Base-by-base conservation (phyloP, 2,888 invertebrate species). In the Drosophila mimica region DNA sequence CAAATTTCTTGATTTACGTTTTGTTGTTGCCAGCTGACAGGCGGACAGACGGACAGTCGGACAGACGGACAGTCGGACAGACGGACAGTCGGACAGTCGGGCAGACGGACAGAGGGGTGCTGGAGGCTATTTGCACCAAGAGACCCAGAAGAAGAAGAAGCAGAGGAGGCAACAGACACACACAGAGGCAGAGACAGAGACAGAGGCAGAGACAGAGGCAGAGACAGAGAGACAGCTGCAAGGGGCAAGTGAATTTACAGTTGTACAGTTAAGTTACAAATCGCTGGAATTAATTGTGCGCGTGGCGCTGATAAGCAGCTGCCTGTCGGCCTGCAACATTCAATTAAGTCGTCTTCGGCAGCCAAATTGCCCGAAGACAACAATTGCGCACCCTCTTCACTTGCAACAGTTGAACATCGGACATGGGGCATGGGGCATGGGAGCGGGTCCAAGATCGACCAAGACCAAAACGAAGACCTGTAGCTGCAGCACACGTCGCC, bases 1-100 rank as follows among this genome's bases (percentile, higher is more conserved):
- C 78, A 83, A 85, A 89, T 85, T 85, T 85, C 83, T 78, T 86
- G 88, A 89, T 86, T 86, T 88, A 86, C 78, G 83, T 76, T 86
- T 83, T 70, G 78, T 75, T 88, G 83, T 72, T 67, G 73, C 75
- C 69, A 61, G 70, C 66, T 83, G 84, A 84, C 84, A 81, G 79
- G 48, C 25, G 72, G 53, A 43, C 67, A 62, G 68, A 11, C 46
- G 28, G 13, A 33, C 38, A 49, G 49, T 3, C 15, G 28, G 59
- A 33, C 34, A 48, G 46, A 3, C 8, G 25, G 9, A 30, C 25
- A 40, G 28, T 0, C 28, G 15, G 51, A 56, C 17, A 54, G 38
- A 0, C 25, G 25, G 25, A 25, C 25, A 25, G 25, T 1, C 25
- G 25, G 25, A 25, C 1, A 25, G 46, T 13, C n/a, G 28, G 7